Percentiles rank a stretch among this genome's conserved stretches.
Conservation (phyloP, 2,797 vertebrate species). For the Lithobates pipiens region DNA sequence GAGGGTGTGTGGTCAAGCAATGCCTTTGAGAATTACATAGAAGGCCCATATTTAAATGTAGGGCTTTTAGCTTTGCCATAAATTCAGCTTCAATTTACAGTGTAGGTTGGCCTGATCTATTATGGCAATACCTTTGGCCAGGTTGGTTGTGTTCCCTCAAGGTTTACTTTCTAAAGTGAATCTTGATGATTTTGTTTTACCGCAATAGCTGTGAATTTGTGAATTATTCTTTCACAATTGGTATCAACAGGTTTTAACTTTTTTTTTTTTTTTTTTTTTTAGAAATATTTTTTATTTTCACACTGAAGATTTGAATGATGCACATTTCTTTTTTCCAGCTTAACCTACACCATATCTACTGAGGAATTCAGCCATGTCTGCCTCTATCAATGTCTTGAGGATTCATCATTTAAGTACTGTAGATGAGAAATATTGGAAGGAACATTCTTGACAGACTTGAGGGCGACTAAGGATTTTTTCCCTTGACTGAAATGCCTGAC, state of each 20-base stretch:
- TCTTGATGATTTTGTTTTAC: background rate
- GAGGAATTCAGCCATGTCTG: background rate
- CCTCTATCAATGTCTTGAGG: background rate
- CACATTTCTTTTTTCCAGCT: background rate
- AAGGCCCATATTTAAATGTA: too few relatives aligned
- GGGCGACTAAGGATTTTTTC: background rate
- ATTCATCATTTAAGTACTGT: background rate
- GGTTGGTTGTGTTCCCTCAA: background rate
- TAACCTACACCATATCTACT: background rate
- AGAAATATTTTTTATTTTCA: background rate
- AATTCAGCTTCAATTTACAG: too few relatives aligned
- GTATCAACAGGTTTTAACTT: background rate
- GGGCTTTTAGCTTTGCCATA: too few relatives aligned
- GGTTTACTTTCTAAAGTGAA: background rate
- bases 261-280: too few relatives aligned
- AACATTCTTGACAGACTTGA: constrained; percentile 13
- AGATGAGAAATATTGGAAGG: background rate
- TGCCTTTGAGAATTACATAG: too few relatives aligned
- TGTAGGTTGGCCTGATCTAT: too few relatives aligned
- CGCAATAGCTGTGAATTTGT: background rate
- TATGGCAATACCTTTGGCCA: too few relatives aligned
- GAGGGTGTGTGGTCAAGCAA: too few relatives aligned
- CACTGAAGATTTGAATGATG: background rate
- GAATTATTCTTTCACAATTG: background rate
- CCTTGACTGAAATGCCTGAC: background rate